Evolutionary conservation across 92 coral and sea anemone genomes (phyloP).

Genomic region (Desmophyllum pertusum): DNA sequence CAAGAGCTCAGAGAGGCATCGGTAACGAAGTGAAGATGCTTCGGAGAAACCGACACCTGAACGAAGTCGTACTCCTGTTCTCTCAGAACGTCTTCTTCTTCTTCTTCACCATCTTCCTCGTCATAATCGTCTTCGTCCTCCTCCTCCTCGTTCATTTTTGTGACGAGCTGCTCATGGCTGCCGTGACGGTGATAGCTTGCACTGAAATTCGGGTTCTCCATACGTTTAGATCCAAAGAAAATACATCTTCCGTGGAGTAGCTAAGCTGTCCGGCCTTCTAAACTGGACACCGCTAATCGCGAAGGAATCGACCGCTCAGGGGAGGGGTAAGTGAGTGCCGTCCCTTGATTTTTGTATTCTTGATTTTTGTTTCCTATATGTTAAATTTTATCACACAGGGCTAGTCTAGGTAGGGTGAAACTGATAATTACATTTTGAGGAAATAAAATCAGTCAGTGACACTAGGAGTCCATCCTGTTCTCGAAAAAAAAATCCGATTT

Average conservation of each 20-base stretch:
- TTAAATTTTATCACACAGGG: too few relatives aligned
- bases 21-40: conserved; percentile 91
- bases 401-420: too few relatives aligned
- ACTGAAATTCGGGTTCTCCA: conserved; percentile 57
- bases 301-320: not conserved
- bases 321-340: conserved; percentile 10
- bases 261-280: not conserved
- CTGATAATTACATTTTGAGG: too few relatives aligned
- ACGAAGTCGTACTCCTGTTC: conserved; percentile 72
- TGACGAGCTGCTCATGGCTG: conserved; percentile 81
- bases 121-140: conserved; percentile 71
- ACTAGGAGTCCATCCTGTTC: too few relatives aligned
- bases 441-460: too few relatives aligned
- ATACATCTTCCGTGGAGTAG: not conserved
- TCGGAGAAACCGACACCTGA: conserved; percentile 62
- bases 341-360: too few relatives aligned
- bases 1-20: conserved; percentile 94
- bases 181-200: conserved; percentile 80
- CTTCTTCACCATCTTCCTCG: conserved; percentile 58
- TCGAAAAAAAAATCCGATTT: too few relatives aligned
- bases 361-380: too few relatives aligned
- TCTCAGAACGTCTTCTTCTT: conserved; percentile 58
- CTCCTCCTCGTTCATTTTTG: conserved; percentile 59
- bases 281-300: not conserved
- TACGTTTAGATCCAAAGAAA: not conserved